A percentile compares a stretch with the other conserved stretches of the same genome.
phyloP scores from a whole-genome alignment of 2,797 vertebrate genomes.

The Catamblyrhynchus diadema region DNA sequence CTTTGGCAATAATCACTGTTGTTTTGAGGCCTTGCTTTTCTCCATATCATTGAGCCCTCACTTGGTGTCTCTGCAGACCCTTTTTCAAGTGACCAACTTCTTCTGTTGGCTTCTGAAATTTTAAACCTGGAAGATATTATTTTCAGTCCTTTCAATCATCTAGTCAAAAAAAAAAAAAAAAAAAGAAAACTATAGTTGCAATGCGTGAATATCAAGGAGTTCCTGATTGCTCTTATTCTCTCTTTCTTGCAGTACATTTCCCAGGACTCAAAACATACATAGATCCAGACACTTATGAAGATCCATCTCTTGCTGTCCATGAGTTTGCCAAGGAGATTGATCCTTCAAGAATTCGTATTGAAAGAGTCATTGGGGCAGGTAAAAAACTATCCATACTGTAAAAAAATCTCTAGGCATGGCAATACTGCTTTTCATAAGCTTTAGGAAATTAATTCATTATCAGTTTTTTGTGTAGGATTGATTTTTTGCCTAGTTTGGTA shows the following conservation, averaged over 20 bases:
- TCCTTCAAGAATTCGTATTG: constrained; percentile 94
- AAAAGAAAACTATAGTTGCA: rapidly evolving
- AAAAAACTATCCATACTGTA: constrained; percentile 52
- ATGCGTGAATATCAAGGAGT: neutral
- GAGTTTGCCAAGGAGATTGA: constrained; percentile 98
- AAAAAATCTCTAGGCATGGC: neutral
- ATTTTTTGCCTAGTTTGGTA: neutral
- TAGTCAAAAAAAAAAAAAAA: neutral
- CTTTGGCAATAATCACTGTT: neutral
- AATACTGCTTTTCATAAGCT: neutral
- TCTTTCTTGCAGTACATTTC: constrained; percentile 81
- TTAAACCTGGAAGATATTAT: neutral
- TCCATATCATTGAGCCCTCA: neutral
- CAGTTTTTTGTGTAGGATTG: rapidly evolving
- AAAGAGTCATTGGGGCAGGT: constrained; percentile 97
- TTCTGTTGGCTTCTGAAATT: neutral
- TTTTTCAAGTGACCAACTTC: neutral
- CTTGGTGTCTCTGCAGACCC: neutral
- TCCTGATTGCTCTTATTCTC: neutral
- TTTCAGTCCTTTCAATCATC: neutral
- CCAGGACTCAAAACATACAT: constrained; percentile 95
- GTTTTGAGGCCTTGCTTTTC: neutral
- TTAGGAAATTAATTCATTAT: neutral
- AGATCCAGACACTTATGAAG: constrained; percentile 96
- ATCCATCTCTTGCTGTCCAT: constrained; percentile 92